Evolutionary conservation across 1,140 invertebrate genomes (phyloP), one percentile per base, ranked within the genome.

Genomic region (Maconellicoccus hirsutus): DNA sequence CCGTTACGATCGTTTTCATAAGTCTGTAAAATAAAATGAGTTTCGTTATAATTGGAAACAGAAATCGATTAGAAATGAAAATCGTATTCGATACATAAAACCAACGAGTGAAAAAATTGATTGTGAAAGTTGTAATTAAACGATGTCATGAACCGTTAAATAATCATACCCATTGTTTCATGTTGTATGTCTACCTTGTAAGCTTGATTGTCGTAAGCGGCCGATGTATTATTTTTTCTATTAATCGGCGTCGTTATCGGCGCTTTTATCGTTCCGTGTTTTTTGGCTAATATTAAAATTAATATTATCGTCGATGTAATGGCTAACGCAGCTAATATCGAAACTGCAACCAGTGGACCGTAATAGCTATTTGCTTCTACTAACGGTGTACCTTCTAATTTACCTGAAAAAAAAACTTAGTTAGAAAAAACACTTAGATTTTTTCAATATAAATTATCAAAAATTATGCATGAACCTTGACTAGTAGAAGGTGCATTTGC

Each of bases 181-280:
- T 92, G 90, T 81, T 92, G 89, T 80, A 91, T 86, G 81, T 92
- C 89, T 81, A 94, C 89, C 86, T 94, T 95, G 83, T 94, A 95
- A 76, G 91, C 92, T 71, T 92, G 92, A 83, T 94, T 95, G 79
- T 95, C 92, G 78, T 94, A 94, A 59, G 92, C 91, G 8, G 91
- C 87, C 70, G 88, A 84, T 16, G 74, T 71, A 19, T 71, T 71
- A 71, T 81, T 78, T 52, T 80, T 79, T 73, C 82, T 81, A 71
- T 78, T 78, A 42, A 78, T 76, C 38, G 80, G 78, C n/a, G 81
- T 82, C 73, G 85, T 87, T 72, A 89, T 87, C 63, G 87, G 83
- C 33, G 83, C 83, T 74, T 84, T 84, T 73, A 80, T 82, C 75
- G 83, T 83, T 14, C 82, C 83, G 74, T 92, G 87, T 76, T 89